phyloP scores from a whole-genome alignment of 2,888 invertebrate species.

The Leptopilina myrica region DNA sequence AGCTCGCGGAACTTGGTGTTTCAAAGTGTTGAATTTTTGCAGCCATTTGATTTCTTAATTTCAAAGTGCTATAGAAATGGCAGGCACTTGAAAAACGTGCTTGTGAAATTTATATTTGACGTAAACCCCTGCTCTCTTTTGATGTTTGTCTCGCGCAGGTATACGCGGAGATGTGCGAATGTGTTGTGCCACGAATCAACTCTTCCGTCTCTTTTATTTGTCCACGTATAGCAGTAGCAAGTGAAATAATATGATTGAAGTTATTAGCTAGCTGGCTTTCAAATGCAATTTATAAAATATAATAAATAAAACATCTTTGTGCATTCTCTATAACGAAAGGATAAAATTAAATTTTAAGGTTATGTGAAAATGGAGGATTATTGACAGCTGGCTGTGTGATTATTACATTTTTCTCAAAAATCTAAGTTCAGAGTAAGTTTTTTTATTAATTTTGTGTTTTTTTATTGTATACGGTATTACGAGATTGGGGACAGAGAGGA shows the following conservation, averaged over 20 bases:
- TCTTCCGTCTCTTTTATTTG: neutral
- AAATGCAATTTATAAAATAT: neutral
- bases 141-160: neutral
- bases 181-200: neutral
- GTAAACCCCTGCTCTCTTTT: neutral
- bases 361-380: neutral
- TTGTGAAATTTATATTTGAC: neutral
- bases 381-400: constrained; percentile 4
- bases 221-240: neutral
- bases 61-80: neutral
- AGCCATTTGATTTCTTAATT: constrained; percentile 75
- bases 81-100: constrained; percentile 1
- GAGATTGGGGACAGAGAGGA: neutral
- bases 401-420: neutral
- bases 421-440: neutral
- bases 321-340: neutral
- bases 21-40: constrained; percentile 83
- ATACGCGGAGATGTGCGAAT: neutral
- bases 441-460: neutral
- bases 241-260: neutral
- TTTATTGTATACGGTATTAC: neutral
- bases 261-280: neutral
- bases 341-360: constrained; percentile 4
- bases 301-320: constrained; percentile 4
- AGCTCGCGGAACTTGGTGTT: constrained; percentile 93